Percentiles rank a stretch among this genome's conserved stretches.
Conservation (phyloP, 35 echinoderm and acorn worm genomes). For the Stichopus chloronotus region DNA sequence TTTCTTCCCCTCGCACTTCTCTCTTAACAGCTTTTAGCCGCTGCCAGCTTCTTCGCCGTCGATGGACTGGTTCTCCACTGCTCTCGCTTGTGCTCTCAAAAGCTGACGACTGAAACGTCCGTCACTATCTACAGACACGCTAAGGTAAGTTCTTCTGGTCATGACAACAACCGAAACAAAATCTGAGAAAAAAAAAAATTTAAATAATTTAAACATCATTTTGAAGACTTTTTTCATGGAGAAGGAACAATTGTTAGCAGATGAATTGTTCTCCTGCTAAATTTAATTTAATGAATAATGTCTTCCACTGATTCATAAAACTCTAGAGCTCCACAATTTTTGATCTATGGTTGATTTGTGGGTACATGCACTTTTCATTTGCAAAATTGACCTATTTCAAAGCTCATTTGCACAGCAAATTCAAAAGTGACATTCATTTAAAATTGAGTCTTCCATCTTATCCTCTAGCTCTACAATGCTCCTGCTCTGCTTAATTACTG, state of each 20-base stretch:
- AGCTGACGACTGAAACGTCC: constrained; percentile 71
- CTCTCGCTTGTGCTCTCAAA: constrained; percentile 74
- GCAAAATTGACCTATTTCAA: too few species aligned
- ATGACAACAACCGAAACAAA: background rate
- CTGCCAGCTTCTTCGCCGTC: constrained; percentile 86
- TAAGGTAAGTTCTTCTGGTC: constrained; percentile 56
- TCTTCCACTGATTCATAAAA: too few species aligned
- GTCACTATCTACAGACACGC: constrained; percentile 92
- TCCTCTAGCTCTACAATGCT: constrained; percentile 78
- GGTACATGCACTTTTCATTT: too few species aligned
- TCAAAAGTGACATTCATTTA: too few species aligned
- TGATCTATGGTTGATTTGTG: too few species aligned
- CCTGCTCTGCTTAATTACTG: constrained; percentile 80
- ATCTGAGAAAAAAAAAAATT: background rate
- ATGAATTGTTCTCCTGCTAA: too few species aligned
- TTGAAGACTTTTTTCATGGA: background rate
- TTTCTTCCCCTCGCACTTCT: background rate
- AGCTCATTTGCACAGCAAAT: too few species aligned
- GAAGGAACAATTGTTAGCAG: background rate
- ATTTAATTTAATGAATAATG: too few species aligned
- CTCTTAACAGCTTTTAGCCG: constrained; percentile 72
- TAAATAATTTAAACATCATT: background rate
- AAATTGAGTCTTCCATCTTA: too few species aligned
- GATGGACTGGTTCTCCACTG: constrained; percentile 80
- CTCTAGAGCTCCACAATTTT: too few species aligned